Conservation (phyloP, 37 sponge, comb jelly and placozoan genomes). For the Oopsacas minuta region DNA sequence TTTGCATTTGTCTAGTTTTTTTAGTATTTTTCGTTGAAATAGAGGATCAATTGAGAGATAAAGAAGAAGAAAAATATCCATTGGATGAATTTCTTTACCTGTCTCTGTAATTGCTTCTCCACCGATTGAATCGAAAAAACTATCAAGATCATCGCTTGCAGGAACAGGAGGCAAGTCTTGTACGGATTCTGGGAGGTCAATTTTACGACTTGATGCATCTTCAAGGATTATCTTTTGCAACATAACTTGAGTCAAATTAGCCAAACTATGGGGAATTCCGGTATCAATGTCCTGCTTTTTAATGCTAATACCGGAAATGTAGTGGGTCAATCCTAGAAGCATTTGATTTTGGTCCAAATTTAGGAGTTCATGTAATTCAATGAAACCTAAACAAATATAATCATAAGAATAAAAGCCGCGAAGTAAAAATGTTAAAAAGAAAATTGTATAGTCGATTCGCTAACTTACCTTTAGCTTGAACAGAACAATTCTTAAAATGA, state of each 20-base stretch:
- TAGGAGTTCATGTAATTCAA: not conserved
- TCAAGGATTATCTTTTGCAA: not conserved
- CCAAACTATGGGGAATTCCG: not conserved
- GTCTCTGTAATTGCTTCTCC: not conserved
- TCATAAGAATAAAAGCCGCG: too few relatives aligned
- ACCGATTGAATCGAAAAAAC: not conserved
- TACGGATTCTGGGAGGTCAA: not conserved
- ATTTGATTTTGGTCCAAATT: not conserved
- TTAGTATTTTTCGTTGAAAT: slow-evolving; percentile 22
- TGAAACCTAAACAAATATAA: slow-evolving; percentile 1
- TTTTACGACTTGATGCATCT: not conserved
- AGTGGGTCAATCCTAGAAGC: not conserved
- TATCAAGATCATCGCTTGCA: not conserved
- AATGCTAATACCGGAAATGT: not conserved
- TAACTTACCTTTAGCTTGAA: not conserved
- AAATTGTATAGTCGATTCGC: not conserved
- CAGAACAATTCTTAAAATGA: not conserved
- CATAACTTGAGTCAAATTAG: not conserved
- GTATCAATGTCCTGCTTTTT: slow-evolving; percentile 9
- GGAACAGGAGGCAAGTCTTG: not conserved
- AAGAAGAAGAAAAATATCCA: slow-evolving; percentile 23
- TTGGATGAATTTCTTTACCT: slow-evolving; percentile 7
- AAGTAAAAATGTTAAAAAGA: not conserved
- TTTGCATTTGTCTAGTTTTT: slow-evolving; percentile 21
- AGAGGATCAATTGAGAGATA: slow-evolving; percentile 27